These are phyloP conservation scores for Euphonia xanthogaster DNA, from an alignment of 2,797 vertebrate species.

Conservation along the genomic window DNA sequence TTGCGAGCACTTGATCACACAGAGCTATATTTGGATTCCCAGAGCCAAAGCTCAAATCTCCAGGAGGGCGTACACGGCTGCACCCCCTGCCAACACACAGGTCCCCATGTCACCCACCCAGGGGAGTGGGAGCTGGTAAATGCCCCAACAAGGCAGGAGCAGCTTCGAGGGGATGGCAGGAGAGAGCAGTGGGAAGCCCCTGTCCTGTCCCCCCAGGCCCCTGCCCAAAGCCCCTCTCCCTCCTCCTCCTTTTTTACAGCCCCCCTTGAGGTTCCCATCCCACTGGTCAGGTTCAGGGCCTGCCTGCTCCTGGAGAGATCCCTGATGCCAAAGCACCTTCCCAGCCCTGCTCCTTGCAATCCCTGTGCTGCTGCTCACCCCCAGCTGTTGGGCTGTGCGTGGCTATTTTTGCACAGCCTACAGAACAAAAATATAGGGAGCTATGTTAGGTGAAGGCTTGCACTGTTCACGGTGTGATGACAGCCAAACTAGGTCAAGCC, in stretches of 20 bases:
- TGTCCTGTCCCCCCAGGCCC: neutral
- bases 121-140: accelerated
- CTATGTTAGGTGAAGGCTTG: neutral
- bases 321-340: neutral
- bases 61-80: neutral
- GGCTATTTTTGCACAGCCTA: neutral
- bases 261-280: neutral
- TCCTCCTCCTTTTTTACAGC: neutral
- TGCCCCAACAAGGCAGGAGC: neutral
- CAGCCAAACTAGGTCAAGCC: constrained; percentile 16
- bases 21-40: neutral
- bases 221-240: neutral
- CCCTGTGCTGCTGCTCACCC: neutral
- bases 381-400: neutral
- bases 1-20: neutral
- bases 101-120: neutral
- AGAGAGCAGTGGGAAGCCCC: neutral
- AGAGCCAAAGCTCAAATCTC: neutral
- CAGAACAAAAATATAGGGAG: neutral
- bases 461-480: neutral
- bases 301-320: accelerated
- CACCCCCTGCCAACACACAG: neutral
- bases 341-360: neutral
- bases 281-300: neutral
- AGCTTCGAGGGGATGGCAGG: neutral